phyloP scores from a whole-genome alignment of 2,797 vertebrate species.

The Sebastes vulpes region DNA sequence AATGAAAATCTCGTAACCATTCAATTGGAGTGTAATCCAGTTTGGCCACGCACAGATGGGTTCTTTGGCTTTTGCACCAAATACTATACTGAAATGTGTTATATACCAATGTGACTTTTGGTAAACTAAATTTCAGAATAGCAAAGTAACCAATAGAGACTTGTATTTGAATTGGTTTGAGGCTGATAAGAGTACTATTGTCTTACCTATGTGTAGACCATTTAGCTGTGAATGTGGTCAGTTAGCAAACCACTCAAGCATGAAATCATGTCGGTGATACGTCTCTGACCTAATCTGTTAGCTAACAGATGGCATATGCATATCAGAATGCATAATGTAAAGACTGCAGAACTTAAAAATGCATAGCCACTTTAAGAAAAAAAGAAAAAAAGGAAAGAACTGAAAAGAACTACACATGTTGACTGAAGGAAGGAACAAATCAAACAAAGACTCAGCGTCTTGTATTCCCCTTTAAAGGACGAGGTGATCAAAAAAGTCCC shows the following conservation, averaged over 20 bases:
- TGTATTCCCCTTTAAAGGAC: conserved; percentile 99
- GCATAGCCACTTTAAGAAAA: conserved; percentile 74
- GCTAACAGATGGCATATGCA: conserved; percentile 77
- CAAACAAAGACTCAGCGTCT: conserved; percentile 84
- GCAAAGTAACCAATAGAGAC: neutral
- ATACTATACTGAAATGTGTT: neutral
- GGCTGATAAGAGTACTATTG: neutral
- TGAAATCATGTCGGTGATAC: conserved; percentile 73
- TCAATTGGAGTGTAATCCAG: neutral
- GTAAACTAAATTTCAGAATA: neutral
- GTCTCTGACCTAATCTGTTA: conserved; percentile 56
- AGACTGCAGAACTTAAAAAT: conserved; percentile 88
- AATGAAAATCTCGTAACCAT: neutral
- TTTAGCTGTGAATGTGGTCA: conserved; percentile 40
- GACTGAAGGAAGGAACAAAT: conserved; percentile 81
- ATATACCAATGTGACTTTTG: neutral
- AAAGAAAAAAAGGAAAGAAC: conserved; percentile 58
- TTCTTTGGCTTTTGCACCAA: neutral
- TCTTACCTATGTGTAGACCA: neutral
- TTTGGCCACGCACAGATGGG: neutral
- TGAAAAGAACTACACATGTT: conserved; percentile 65
- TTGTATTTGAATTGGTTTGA: neutral
- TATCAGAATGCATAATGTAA: conserved; percentile 83
- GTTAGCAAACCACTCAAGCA: conserved; percentile 81
- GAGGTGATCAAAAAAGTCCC: conserved; percentile 96